Base-by-base conservation (phyloP, 2,888 invertebrate species). In the Erannis defoliaria region DNA sequence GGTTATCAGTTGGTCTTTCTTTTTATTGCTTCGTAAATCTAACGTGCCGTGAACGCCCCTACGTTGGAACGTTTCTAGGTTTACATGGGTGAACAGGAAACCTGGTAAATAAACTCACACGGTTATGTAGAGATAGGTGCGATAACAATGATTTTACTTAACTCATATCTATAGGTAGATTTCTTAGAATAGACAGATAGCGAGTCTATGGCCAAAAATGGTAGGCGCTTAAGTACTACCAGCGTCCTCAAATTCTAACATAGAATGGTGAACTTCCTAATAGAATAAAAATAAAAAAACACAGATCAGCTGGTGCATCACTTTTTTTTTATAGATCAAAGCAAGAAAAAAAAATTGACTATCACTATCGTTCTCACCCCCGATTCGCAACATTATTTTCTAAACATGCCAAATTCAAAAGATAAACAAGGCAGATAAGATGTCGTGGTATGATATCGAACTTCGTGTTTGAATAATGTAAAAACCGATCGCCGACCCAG, bases 401-500 rank as follows among this genome's bases (percentile, higher is more conserved):
- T 45, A 45, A 38, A 40, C 54, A 45, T 14, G 0, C 43, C 50
- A 37, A 55, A 43, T 60, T 50, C 31, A 31, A 33, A 42, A 61
- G 55, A 61, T 61, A 49, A 55, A 50, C 50, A 45, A 55, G 45
- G 1, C n/a, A n/a, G 61, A 61, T 61, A 40, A 61, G 61, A 61
- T 61, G 40, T 31, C 40, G 46, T 33, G 38, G 37, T 31, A 31
- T 35, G 55, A 55, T 55, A 61, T 55, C 55, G 50, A 50, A 50
- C 49, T 55, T 55, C 54, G 37, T 55, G 60, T 61, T 55, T 55
- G 60, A 50, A 50, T 45, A 45, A 40, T 53, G 45, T 33, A 56
- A 60, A 60, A 56, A 45, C 55, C 51, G 40, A 56, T 46, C 51
- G 45, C 8, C 55, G 65, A 67, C 60, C 65, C 58, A 60, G 60